phyloP scores from a whole-genome alignment of 2,888 invertebrate genomes.

The Lycocerus yunnanus region DNA sequence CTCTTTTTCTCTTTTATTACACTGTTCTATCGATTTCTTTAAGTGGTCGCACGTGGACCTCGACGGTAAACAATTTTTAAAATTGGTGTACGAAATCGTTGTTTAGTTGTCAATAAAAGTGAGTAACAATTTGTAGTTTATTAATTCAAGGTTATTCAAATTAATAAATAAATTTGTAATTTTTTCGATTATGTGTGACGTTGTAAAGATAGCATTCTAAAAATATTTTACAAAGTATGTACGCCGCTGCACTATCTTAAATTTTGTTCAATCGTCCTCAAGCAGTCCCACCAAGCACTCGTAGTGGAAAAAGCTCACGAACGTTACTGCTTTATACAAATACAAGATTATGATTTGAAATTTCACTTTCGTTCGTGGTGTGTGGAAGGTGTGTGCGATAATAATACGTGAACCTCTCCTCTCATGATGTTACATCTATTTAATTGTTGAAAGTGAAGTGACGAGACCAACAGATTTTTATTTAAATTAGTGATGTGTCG shows the following conservation, averaged over 20 bases:
- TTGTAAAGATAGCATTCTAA: not conserved
- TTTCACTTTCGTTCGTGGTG: conserved; percentile 33
- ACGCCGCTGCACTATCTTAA: not conserved
- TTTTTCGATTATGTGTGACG: not conserved
- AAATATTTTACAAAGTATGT: not conserved
- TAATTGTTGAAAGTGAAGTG: not conserved
- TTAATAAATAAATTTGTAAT: not conserved
- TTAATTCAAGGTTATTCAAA: not conserved
- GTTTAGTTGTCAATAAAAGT: not conserved
- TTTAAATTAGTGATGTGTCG: not conserved
- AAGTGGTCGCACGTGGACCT: not conserved
- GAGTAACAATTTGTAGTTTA: not conserved
- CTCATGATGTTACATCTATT: not conserved
- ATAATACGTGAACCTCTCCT: conserved; percentile 17
- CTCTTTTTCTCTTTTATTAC: not conserved
- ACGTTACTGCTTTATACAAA: conserved; percentile 25
- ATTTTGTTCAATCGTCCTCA: not conserved
- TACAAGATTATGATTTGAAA: conserved; percentile 29
- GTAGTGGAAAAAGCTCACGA: conserved; percentile 14
- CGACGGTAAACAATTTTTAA: not conserved
- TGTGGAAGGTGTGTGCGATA: conserved; percentile 20
- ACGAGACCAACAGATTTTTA: no score
- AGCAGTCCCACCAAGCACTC: not conserved
- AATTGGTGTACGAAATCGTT: not conserved
- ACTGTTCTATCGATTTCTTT: not conserved